These are phyloP conservation scores for Melanaphis sacchari DNA, from an alignment of 1,140 invertebrate genomes.

Conservation along the genomic window DNA sequence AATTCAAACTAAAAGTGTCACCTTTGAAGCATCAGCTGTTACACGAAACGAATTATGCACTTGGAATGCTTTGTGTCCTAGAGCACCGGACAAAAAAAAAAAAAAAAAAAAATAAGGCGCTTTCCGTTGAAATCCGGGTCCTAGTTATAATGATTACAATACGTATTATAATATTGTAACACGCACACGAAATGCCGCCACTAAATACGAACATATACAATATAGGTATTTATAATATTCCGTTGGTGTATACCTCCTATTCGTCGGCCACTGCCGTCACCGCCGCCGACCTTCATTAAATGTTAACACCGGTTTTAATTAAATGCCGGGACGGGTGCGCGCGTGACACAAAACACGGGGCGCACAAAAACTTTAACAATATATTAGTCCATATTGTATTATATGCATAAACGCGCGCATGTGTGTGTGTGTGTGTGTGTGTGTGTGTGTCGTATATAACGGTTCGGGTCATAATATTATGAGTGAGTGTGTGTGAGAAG, in stretches of 20 bases:
- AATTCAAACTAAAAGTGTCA: no score
- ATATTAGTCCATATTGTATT: slow-evolving; percentile 21
- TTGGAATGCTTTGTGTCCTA: no score
- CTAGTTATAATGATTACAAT: no score
- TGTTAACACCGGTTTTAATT: slow-evolving; percentile 57
- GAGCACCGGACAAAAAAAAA: no score
- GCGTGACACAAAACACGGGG: slow-evolving; percentile 13
- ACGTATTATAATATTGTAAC: neutral
- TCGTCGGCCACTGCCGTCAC: neutral
- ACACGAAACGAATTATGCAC: no score
- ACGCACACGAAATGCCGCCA: neutral
- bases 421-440: no score
- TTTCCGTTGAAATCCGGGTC: no score
- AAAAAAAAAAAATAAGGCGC: no score
- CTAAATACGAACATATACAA: neutral
- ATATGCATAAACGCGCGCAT: neutral
- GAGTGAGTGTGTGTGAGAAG: neutral
- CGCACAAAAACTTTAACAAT: slow-evolving; percentile 48
- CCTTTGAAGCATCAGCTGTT: no score
- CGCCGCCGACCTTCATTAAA: slow-evolving; percentile 30
- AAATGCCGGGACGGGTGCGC: slow-evolving; percentile 6
- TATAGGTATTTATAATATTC: neutral
- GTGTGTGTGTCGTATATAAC: neutral
- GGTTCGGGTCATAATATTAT: slow-evolving; percentile 22
- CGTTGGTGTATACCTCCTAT: neutral